A percentile compares a stretch with the other conserved stretches of the same genome.
These are phyloP conservation scores for Thomomys bottae DNA, from an alignment of 2,113 vertebrate species.

Conservation along the genomic window DNA sequence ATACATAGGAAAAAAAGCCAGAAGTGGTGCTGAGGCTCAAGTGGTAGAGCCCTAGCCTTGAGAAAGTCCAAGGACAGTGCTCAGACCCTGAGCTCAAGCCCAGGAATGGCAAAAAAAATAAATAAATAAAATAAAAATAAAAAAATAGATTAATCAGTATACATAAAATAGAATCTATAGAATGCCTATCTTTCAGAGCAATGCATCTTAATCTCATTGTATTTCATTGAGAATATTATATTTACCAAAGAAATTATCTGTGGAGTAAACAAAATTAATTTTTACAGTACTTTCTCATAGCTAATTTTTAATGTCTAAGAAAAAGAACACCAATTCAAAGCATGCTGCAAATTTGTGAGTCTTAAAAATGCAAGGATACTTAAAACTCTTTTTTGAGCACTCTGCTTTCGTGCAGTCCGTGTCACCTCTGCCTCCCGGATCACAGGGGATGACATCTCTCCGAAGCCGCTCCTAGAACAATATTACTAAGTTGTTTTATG, in stretches of 20 bases:
- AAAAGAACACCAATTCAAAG: slow-evolving; percentile 29
- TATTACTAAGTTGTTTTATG: slow-evolving; percentile 41
- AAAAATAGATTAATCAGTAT: background rate
- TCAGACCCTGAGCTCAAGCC: too few relatives aligned
- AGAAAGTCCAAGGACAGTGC: too few relatives aligned
- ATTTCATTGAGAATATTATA: background rate
- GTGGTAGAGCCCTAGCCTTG: too few relatives aligned
- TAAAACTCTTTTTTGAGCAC: slow-evolving; percentile 88
- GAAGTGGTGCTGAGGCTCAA: too few relatives aligned
- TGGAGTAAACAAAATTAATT: background rate
- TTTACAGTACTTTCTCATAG: slow-evolving; percentile 33
- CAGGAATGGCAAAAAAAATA: too few relatives aligned
- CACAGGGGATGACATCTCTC: slow-evolving; percentile 83
- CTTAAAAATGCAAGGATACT: slow-evolving; percentile 89
- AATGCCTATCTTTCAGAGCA: slow-evolving; percentile 29
- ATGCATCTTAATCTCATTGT: background rate
- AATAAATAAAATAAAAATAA: background rate
- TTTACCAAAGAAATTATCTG: background rate
- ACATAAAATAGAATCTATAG: slow-evolving; percentile 10
- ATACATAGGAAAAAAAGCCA: too few relatives aligned
- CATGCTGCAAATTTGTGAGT: background rate
- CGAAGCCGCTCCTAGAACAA: slow-evolving; percentile 79
- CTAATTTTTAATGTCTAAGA: background rate
- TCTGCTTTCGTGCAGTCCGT: slow-evolving; percentile 86
- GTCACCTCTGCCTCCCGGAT: slow-evolving; percentile 86